Conservation (phyloP, 2,797 vertebrate species). For the Hemibagrus guttatus region DNA sequence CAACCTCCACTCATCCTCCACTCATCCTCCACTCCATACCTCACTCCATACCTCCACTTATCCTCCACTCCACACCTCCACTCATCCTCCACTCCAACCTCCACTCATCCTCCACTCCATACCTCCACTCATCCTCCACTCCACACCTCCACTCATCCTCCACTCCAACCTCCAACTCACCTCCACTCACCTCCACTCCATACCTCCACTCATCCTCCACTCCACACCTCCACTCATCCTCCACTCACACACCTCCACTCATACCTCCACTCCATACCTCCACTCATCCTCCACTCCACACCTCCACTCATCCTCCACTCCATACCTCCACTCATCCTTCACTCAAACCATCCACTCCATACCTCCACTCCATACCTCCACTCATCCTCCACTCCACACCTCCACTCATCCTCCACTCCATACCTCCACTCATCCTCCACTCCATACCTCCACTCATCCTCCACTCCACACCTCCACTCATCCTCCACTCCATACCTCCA, state of each 20-base stretch:
- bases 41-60: not conserved
- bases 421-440: not conserved
- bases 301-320: not conserved
- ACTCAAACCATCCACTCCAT: not conserved
- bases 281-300: not conserved
- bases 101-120: not conserved
- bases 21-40: too few relatives aligned
- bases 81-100: too few relatives aligned
- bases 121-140: not conserved
- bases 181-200: not conserved
- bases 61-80: not conserved
- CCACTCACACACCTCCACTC: not conserved
- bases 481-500: not conserved
- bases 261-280: not conserved
- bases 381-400: not conserved
- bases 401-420: too few relatives aligned
- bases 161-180: not conserved
- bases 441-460: not conserved
- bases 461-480: not conserved
- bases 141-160: not conserved
- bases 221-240: not conserved
- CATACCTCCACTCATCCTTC: not conserved
- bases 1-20: too few relatives aligned
- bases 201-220: not conserved
- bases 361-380: not conserved